Evolutionary conservation across 2,113 vertebrate species (phyloP).

Genomic region (Clarias macrocephalus): DNA sequence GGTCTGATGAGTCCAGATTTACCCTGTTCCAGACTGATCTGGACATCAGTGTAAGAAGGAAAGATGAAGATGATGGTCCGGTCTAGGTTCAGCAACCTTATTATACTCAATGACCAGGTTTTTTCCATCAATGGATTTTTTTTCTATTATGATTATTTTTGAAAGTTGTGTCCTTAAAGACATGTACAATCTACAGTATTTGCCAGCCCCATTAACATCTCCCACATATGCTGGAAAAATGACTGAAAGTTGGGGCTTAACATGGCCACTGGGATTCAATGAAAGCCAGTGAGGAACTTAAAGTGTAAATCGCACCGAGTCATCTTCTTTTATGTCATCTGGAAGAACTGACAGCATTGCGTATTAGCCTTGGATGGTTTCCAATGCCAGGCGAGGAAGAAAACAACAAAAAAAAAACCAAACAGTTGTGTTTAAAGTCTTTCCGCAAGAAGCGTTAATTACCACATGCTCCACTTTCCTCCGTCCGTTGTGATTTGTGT

Average conservation of each 20-base stretch:
- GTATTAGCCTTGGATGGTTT: neutral
- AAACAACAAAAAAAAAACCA: neutral
- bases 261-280: neutral
- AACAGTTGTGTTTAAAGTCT: conserved; percentile 29
- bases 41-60: too few relatives aligned
- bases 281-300: neutral
- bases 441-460: conserved; percentile 45
- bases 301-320: neutral
- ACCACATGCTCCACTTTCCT: conserved; percentile 54
- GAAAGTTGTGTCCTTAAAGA: too few relatives aligned
- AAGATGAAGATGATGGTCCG: too few relatives aligned
- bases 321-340: neutral
- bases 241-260: neutral
- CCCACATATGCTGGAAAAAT: too few relatives aligned
- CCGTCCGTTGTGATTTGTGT: conserved; percentile 50
- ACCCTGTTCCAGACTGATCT: too few relatives aligned
- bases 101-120: too few relatives aligned
- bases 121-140: too few relatives aligned
- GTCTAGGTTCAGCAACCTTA: too few relatives aligned
- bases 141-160: too few relatives aligned
- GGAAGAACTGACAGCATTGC: neutral
- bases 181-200: too few relatives aligned
- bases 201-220: too few relatives aligned
- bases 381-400: conserved; percentile 24
- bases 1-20: too few relatives aligned